phyloP scores from a whole-genome alignment of 2,888 invertebrate species.

The Incurvaria masculella region DNA sequence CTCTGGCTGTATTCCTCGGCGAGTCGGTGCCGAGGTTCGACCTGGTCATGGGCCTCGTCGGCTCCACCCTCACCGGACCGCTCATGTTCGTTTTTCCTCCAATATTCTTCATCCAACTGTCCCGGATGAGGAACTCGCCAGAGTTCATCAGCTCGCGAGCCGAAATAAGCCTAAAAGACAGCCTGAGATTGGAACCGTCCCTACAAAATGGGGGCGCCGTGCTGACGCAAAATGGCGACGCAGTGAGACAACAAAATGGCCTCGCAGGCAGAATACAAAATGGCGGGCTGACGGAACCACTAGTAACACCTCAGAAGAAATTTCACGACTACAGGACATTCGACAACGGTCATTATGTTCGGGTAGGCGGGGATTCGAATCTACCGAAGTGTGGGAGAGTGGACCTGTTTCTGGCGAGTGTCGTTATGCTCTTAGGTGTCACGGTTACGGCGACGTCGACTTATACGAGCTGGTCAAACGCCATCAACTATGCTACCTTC shows the following conservation, averaged over 20 bases:
- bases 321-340: constrained; percentile 32
- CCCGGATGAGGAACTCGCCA: constrained; percentile 36
- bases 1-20: constrained; percentile 70
- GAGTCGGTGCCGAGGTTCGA: constrained; percentile 85
- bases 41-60: constrained; percentile 80
- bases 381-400: not conserved
- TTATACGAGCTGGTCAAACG: constrained; percentile 66
- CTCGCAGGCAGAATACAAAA: constrained; percentile 7
- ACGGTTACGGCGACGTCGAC: constrained; percentile 65
- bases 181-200: constrained; percentile 8
- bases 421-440: constrained; percentile 61
- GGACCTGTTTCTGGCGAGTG: constrained; percentile 52
- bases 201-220: constrained; percentile 13
- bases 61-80: constrained; percentile 80
- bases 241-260: not conserved
- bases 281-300: constrained; percentile 23
- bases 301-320: constrained; percentile 21
- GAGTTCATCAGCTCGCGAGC: not conserved
- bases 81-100: constrained; percentile 84
- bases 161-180: not conserved
- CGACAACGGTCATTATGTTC: constrained; percentile 19
- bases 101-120: constrained; percentile 70
- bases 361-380: constrained; percentile 16
- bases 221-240: not conserved
- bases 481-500: constrained; percentile 61